Percentiles rank a stretch among this genome's conserved stretches.
Conservation (phyloP, 2,113 vertebrate species). For the Salvelinus namaycush region DNA sequence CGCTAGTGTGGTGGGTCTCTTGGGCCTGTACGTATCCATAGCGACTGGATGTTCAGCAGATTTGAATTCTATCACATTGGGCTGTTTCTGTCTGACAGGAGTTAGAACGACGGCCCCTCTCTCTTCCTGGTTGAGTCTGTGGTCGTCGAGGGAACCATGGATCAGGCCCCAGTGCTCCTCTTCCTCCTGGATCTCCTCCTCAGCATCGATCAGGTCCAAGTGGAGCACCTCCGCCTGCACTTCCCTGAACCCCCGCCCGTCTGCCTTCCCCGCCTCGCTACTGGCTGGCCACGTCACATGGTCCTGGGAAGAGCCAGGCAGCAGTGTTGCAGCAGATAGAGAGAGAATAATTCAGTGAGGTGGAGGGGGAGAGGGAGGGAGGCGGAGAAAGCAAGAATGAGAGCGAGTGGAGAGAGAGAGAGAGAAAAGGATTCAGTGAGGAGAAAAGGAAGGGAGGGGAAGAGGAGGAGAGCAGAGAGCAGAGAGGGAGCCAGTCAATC, state of each 20-base stretch:
- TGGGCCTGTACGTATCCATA: conserved; percentile 91
- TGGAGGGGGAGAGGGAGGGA: not conserved
- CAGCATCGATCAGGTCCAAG: conserved; percentile 88
- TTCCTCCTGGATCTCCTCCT: conserved; percentile 61
- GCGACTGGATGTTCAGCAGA: conserved; percentile 46
- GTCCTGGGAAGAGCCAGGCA: conserved; percentile 72
- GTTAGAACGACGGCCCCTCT: conserved; percentile 49
- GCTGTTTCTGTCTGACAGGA: conserved; percentile 32
- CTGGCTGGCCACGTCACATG: conserved; percentile 77
- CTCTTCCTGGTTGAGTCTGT: conserved; percentile 57
- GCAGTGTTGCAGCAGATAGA: conserved; percentile 20
- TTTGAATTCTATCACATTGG: too few species aligned
- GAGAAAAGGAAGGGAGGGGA: too few species aligned
- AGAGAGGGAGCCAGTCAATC: conserved; percentile 56
- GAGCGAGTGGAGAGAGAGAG: not conserved
- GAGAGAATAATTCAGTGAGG: not conserved
- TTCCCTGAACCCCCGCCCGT: conserved; percentile 70
- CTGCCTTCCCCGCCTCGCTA: conserved; percentile 61
- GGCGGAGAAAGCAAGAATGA: too few species aligned
- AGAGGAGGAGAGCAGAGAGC: conserved; percentile 20
- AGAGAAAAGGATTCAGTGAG: not conserved
- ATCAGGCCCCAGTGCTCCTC: conserved; percentile 40
- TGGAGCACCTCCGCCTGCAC: conserved; percentile 85
- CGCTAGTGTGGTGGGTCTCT: conserved; percentile 92
- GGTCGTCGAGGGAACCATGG: conserved; percentile 46